A percentile compares a stretch with the other conserved stretches of the same genome.
Conservation (phyloP, 2,113 vertebrate genomes). For the Prunella himalayana region DNA sequence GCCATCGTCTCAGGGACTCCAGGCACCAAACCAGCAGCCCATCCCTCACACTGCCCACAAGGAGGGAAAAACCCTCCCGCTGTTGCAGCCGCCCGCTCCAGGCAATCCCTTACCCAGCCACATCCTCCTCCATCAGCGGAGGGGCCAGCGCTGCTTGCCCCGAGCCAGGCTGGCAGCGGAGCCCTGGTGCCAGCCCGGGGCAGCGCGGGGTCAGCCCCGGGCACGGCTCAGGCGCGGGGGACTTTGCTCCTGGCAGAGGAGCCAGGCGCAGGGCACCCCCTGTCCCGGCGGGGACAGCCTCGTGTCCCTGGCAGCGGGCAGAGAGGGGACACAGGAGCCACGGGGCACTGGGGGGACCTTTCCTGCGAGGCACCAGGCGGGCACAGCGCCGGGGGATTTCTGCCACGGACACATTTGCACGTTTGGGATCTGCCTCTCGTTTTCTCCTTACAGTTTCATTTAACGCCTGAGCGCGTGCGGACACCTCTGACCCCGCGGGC, state of each 20-base stretch:
- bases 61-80: accelerated
- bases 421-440: neutral
- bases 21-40: neutral
- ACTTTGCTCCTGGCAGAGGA: neutral
- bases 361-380: accelerated
- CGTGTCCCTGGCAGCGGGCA: accelerated
- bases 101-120: accelerated
- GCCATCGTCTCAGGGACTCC: neutral
- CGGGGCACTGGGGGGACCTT: accelerated
- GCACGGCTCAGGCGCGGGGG: neutral
- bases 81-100: accelerated
- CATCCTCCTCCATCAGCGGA: accelerated
- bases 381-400: neutral
- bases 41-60: accelerated
- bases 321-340: accelerated
- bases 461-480: constrained; percentile 49
- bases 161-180: accelerated
- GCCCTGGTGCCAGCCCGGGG: accelerated
- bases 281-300: accelerated
- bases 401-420: neutral
- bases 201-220: neutral
- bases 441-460: constrained; percentile 35
- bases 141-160: accelerated
- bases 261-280: neutral
- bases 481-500: constrained; percentile 53